phyloP scores from a whole-genome alignment of 2,797 vertebrate species.

The Triplophysa bombifrons region DNA sequence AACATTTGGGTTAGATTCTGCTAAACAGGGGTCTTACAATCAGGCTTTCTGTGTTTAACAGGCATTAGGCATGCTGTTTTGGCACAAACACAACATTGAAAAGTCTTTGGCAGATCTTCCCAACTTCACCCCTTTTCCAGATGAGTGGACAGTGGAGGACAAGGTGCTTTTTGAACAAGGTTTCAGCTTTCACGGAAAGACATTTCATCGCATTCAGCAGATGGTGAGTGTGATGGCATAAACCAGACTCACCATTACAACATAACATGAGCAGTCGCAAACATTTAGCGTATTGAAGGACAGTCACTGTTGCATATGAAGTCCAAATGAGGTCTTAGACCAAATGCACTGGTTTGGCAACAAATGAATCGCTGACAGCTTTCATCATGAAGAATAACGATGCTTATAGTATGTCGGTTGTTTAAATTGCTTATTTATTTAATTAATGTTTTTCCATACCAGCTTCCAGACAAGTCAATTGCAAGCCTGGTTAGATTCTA shows the following conservation, averaged over 20 bases:
- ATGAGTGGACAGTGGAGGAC: conserved; percentile 98
- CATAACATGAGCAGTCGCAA: not conserved
- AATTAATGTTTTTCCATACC: conserved; percentile 5
- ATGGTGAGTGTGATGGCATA: conserved; percentile 81
- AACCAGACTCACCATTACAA: not conserved
- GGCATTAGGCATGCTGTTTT: conserved; percentile 97
- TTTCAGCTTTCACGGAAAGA: conserved; percentile 97
- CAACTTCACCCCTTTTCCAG: conserved; percentile 96
- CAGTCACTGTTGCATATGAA: conserved; percentile 20
- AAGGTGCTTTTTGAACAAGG: conserved; percentile 94
- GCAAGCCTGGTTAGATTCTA: conserved; percentile 95
- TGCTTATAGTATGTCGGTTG: not conserved
- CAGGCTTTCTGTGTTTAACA: conserved; percentile 63
- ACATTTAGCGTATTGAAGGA: not conserved
- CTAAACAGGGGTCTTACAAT: not conserved
- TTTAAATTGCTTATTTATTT: conserved; percentile 13
- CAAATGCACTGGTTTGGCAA: not conserved
- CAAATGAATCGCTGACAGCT: conserved; percentile 5
- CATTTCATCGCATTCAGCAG: conserved; percentile 96
- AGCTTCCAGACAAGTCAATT: conserved; percentile 96
- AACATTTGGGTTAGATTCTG: not conserved
- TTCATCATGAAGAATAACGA: conserved; percentile 8
- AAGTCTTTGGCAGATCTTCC: conserved; percentile 94
- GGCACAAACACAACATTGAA: conserved; percentile 98
- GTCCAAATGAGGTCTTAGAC: conserved; percentile 30